A percentile compares a stretch with the other conserved stretches of the same genome.
Conservation (phyloP, 2,113 vertebrate species). For the Pseudorectes ferrugineus region DNA sequence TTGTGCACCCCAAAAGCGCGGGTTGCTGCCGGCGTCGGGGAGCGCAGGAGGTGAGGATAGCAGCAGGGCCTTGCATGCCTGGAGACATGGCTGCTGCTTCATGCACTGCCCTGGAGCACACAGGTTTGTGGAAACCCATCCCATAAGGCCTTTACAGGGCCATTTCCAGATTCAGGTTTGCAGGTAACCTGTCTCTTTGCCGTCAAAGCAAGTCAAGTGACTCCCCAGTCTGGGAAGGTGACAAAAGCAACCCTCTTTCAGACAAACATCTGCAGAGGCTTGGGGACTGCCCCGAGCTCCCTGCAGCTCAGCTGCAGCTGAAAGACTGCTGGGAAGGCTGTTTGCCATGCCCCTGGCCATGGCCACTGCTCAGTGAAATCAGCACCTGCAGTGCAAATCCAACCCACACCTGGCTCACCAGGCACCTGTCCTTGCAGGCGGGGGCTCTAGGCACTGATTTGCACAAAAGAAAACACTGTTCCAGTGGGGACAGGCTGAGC, state of each 20-base stretch:
- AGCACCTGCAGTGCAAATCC: not conserved
- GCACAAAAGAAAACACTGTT: not conserved
- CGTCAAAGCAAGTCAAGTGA: not conserved
- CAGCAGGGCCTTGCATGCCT: not conserved
- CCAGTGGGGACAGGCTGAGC: no score
- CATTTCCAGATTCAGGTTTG: not conserved
- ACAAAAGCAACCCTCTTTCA: not conserved
- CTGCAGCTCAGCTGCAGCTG: not conserved
- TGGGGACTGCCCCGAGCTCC: not conserved
- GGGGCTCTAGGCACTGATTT: not conserved
- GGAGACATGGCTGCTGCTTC: not conserved
- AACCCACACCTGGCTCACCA: not conserved
- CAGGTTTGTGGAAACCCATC: not conserved
- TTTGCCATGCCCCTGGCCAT: rapidly evolving
- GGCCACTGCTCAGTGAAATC: not conserved
- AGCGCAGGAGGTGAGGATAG: rapidly evolving
- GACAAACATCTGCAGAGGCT: not conserved
- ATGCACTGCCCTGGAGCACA: rapidly evolving
- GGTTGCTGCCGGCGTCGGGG: rapidly evolving
- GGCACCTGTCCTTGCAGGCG: not conserved
- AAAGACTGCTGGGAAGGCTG: not conserved
- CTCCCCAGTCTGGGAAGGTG: not conserved
- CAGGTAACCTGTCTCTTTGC: not conserved
- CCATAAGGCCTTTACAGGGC: not conserved
- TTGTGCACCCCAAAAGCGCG: not conserved